Conservation (phyloP, 2,113 vertebrate species). For the Scopus umbretta region DNA sequence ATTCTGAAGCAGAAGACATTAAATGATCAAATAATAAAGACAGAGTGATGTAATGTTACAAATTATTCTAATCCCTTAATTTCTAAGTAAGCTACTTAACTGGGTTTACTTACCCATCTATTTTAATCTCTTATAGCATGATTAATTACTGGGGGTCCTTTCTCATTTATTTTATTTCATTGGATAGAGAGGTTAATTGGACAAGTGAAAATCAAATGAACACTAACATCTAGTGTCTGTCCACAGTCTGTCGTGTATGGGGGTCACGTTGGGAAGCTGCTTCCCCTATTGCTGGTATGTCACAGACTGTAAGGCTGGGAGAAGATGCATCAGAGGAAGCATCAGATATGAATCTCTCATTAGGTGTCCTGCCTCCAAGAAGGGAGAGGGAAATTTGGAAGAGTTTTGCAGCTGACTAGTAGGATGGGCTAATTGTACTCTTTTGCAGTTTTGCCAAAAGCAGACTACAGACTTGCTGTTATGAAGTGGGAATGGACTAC, state of each 20-base stretch:
- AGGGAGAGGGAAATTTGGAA: background rate
- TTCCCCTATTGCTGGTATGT: background rate
- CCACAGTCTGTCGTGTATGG: background rate
- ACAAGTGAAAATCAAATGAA: background rate
- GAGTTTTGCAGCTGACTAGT: background rate
- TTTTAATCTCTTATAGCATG: background rate
- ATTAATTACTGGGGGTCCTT: background rate
- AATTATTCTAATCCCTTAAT: background rate
- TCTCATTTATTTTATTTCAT: background rate
- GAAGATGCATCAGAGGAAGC: background rate
- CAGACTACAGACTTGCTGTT: background rate
- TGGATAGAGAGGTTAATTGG: background rate
- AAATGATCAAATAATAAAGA: conserved; percentile 37
- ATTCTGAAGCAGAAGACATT: conserved; percentile 78
- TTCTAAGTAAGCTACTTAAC: background rate
- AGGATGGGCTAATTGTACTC: background rate
- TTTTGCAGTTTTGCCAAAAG: background rate
- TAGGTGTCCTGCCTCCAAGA: background rate
- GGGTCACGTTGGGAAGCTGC: background rate
- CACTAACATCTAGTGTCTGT: background rate
- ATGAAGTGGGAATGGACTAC: background rate
- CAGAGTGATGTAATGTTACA: background rate
- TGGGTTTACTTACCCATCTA: conserved; percentile 37
- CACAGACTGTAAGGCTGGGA: background rate
- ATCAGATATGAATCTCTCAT: background rate